Evolutionary conservation across 2,113 vertebrate genomes (phyloP), one percentile per base, ranked within the genome.

Genomic region (Amazona guildingii): DNA sequence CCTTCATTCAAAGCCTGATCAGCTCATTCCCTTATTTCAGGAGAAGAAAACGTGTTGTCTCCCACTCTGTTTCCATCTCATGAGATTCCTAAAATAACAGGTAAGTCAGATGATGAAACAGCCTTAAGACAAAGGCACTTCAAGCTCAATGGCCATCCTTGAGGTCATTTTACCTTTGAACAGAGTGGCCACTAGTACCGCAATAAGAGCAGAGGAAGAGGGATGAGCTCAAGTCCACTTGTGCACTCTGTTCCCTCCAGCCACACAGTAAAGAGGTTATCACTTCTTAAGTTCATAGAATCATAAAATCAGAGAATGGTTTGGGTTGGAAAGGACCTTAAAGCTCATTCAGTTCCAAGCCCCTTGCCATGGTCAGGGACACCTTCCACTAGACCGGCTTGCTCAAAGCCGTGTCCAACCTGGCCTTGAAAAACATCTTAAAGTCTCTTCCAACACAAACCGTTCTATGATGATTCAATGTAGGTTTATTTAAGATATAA

Each of bases 111-210:
- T 18, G 6, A 54, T 19, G n/a, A 43, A 83, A 43, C 19, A 41
- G 21, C 27, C n/a, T 72, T 20, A 55, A 66, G 33, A 70, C 17
- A 31, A 68, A 31, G 16, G 25, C 16, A 35, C 15, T 63, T 87
- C 20, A 78, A 57, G 43, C 35, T 46, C n/a, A 23, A 55, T 51
- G 61, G 20, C 31, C 86, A 49, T 23, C 59, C 46, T 21, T 73
- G 51, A 78, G 19, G 35, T 20, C 46, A 17, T 44, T 91, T 44
- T 67, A 23, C 59, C 24, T 72, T 54, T 55, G 59, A 48, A 48
- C 31, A 61, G 44, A 25, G 27, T 0, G 0, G 46, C 21, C 29
- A 11, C 11, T 67, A 37, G 37, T 24, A 46, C 5, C 7, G 17
- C 9, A 2, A 25, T 20, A 59, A 48, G 44, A 76, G 33, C 12